Conservation (phyloP, 1,140 invertebrate species). For the Cyclargus thomasi region DNA sequence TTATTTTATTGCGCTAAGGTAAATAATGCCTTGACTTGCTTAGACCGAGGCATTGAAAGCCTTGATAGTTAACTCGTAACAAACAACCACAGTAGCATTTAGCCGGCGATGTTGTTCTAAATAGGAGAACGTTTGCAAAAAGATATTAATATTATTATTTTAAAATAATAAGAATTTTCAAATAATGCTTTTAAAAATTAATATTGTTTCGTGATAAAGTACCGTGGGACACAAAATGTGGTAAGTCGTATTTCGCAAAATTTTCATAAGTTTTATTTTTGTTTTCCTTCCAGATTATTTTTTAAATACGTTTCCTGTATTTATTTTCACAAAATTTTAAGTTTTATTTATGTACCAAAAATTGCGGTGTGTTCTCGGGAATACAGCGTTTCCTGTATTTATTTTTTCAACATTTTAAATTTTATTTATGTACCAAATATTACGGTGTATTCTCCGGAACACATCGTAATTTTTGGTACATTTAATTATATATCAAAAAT, state of each 20-base stretch:
- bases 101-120: background rate
- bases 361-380: too few species aligned
- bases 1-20: background rate
- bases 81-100: background rate
- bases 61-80: background rate
- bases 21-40: background rate
- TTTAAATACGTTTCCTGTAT: too few species aligned
- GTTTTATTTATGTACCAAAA: too few species aligned
- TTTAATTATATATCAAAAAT: too few species aligned
- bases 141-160: background rate
- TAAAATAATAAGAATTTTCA: background rate
- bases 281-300: background rate
- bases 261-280: background rate
- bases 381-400: too few species aligned
- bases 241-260: background rate
- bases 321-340: too few species aligned
- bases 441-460: too few species aligned
- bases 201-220: background rate
- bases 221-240: background rate
- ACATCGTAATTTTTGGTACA: too few species aligned
- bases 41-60: background rate
- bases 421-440: too few species aligned
- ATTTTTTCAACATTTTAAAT: too few species aligned
- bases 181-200: background rate
- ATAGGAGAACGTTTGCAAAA: background rate